Base-by-base conservation (phyloP, 2,113 vertebrate species). In the Poeciliopsis turrubarensis region DNA sequence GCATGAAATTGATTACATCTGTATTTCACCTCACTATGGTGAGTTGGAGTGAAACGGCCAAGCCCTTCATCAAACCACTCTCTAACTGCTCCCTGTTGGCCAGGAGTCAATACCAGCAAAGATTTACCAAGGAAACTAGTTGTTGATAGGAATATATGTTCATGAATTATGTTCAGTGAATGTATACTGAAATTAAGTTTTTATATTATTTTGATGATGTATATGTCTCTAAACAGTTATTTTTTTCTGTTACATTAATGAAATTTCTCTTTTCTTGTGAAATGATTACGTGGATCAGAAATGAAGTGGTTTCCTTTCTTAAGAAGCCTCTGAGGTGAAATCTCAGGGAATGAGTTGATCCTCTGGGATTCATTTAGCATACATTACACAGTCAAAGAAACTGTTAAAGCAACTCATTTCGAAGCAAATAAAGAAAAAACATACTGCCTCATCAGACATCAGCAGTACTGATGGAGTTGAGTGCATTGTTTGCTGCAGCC, bases 1-100 rank as follows among this genome's bases (percentile, higher is more conserved):
- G 61, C 79, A 85, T 80, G 65, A 69, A 87, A 91, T 90, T 86
- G 89, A 91, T 93, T 91, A 78, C 32, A 84, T 86, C 82, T 82
- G 76, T 89, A 90, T 89, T 90, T 89, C 86, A 87, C 75, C 26
- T 74, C n/a, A 3, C 80, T 47, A 60, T 73, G 14, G 72, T 71
- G 31, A 75, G 69, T 68, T 34, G 8, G 72, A 37, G 68, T 80
- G 78, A 89, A 83, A 84, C 75, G 83, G 82, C 81, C 63, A 8
- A 82, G 74, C 71, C 69, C 72, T 91, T 91, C 80, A 90, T 87
- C 86, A 89, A 90, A 87, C 30, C 1, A 4, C 79, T 81, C 75
- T 81, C 65, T 65, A 68, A 78, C 78, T 68, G 79, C 73, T 67
- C 74, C 76, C 74, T 67, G 77, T 76, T 68, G 82, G 80, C 71